Conservation (phyloP, 2,888 invertebrate genomes). For the Hirtodrosophila trivittata region DNA sequence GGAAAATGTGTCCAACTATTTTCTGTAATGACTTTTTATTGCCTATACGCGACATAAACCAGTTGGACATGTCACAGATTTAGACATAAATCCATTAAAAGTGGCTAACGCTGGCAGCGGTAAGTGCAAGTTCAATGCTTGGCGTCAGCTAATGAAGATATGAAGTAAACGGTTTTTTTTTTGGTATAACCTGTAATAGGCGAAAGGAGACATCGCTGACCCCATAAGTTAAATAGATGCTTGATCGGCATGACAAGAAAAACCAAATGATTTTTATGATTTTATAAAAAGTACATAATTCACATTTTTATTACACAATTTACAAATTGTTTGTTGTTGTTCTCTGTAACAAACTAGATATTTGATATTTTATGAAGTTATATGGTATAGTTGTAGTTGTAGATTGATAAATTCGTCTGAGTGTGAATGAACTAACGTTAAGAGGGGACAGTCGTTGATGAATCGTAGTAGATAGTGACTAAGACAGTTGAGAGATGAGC, state of each 20-base stretch:
- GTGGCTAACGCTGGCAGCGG: slow-evolving; percentile 17
- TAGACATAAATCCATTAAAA: slow-evolving; percentile 41
- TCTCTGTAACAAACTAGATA: slow-evolving; percentile 60
- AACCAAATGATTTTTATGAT: slow-evolving; percentile 29
- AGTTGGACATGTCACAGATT: too few relatives aligned
- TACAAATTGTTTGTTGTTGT: slow-evolving; percentile 58
- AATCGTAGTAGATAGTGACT: slow-evolving; percentile 60
- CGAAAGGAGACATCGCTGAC: too few relatives aligned
- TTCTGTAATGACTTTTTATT: too few relatives aligned
- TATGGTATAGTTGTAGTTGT: slow-evolving; percentile 50
- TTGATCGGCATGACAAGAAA: too few relatives aligned
- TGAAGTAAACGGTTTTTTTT: background rate
- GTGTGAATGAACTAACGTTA: slow-evolving; percentile 57
- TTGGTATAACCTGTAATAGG: background rate
- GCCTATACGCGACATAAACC: too few relatives aligned
- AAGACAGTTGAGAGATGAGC: slow-evolving; percentile 35
- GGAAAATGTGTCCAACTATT: too few relatives aligned
- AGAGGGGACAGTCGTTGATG: slow-evolving; percentile 31
- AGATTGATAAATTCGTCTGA: slow-evolving; percentile 68
- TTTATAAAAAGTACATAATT: slow-evolving; percentile 78
- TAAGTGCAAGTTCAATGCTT: slow-evolving; percentile 70
- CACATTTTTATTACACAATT: slow-evolving; percentile 72
- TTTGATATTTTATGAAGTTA: slow-evolving; percentile 51
- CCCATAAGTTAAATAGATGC: too few relatives aligned
- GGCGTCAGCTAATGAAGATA: slow-evolving; percentile 20